phyloP scores from a whole-genome alignment of 2,888 invertebrate genomes.

The Tyria jacobaeae region DNA sequence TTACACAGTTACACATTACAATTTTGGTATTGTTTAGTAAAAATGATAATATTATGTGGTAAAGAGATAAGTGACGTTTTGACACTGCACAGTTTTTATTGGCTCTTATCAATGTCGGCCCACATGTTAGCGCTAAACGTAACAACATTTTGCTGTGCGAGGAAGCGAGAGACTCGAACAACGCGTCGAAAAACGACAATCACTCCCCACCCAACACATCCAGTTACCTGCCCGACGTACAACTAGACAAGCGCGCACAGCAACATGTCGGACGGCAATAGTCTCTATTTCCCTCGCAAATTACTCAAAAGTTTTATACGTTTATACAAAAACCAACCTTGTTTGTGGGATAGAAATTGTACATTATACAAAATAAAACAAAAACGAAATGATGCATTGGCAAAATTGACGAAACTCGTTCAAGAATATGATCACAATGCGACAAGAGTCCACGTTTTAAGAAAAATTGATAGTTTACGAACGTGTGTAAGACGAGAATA shows the following conservation, averaged over 20 bases:
- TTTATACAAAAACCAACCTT: slow-evolving; percentile 67
- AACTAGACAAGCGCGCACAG: slow-evolving; percentile 62
- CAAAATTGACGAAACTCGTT: slow-evolving; percentile 70
- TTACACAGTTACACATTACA: too few relatives aligned
- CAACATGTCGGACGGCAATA: slow-evolving; percentile 61
- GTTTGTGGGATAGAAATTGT: slow-evolving; percentile 71
- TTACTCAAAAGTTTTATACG: slow-evolving; percentile 68
- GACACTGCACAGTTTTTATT: too few relatives aligned
- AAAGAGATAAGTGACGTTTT: too few relatives aligned
- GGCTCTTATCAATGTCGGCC: too few relatives aligned
- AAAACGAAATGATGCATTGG: slow-evolving; percentile 70
- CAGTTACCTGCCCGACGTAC: slow-evolving; percentile 77
- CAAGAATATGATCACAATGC: slow-evolving; percentile 73
- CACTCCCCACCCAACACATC: slow-evolving; percentile 50
- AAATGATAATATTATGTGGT: too few relatives aligned
- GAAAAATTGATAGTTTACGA: slow-evolving; percentile 78
- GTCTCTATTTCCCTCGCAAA: slow-evolving; percentile 71
- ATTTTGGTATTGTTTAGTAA: too few relatives aligned
- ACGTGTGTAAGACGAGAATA: slow-evolving; percentile 76
- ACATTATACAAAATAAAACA: slow-evolving; percentile 67
- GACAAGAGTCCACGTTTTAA: slow-evolving; percentile 73
- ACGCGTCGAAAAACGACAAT: slow-evolving; percentile 1
- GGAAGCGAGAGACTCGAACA: slow-evolving; percentile 18
- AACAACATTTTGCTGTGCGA: slow-evolving; percentile 23
- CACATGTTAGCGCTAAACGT: slow-evolving; percentile 35